Conservation (phyloP, 1,140 invertebrate genomes). For the Musca vetustissima region DNA sequence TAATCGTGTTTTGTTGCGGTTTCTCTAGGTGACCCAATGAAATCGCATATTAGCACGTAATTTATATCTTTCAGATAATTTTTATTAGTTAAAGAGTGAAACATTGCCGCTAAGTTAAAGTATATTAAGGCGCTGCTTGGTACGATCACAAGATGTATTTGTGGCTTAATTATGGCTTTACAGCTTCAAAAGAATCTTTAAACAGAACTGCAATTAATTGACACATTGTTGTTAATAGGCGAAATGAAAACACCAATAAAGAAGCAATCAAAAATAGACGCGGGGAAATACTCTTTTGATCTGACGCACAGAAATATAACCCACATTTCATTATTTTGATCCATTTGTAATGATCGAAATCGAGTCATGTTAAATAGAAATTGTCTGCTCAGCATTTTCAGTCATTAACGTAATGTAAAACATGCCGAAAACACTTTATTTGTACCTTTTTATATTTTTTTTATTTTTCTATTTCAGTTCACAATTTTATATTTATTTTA, state of each 20-base stretch:
- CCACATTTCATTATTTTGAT: too few species aligned
- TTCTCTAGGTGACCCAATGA: not conserved
- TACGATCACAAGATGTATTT: conserved; percentile 10
- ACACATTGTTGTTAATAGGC: conserved; percentile 12
- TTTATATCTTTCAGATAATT: not conserved
- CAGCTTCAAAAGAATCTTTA: not conserved
- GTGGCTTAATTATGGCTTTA: conserved; percentile 4
- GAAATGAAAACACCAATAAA: not conserved
- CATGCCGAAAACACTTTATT: too few species aligned
- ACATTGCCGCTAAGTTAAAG: not conserved
- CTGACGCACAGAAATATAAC: too few species aligned
- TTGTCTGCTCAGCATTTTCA: too few species aligned
- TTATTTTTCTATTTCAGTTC: too few species aligned
- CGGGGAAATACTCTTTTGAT: too few species aligned
- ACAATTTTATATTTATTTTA: too few species aligned
- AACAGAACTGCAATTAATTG: conserved; percentile 1
- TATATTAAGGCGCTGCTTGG: not conserved
- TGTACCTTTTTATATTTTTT: too few species aligned
- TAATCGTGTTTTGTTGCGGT: not conserved
- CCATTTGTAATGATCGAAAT: too few species aligned
- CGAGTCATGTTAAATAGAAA: too few species aligned
- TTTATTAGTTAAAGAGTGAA: not conserved
- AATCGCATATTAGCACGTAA: conserved; percentile 9
- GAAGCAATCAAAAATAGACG: not conserved
- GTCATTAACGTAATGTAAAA: too few species aligned